Conservation (phyloP, 92 coral and sea anemone genomes). For the Bergia puertoricense region DNA sequence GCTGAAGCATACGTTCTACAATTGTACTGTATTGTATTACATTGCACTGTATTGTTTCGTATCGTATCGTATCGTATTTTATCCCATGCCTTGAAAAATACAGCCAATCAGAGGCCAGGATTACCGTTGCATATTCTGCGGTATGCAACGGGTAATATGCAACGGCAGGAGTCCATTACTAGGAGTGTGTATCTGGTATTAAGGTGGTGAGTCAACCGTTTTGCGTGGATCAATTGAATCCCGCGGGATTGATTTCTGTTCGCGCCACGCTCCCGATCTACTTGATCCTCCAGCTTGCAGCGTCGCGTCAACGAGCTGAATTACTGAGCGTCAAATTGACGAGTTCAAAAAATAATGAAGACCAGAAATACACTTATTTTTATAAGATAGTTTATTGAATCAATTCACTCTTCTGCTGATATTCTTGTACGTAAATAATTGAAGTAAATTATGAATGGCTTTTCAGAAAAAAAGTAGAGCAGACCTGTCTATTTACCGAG, state of each 20-base stretch:
- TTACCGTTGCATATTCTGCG: too few relatives aligned
- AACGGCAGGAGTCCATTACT: too few relatives aligned
- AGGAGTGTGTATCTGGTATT: too few relatives aligned
- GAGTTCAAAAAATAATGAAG: background rate
- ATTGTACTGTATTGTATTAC: too few relatives aligned
- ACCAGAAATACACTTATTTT: background rate
- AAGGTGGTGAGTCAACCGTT: background rate
- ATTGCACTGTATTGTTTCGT: too few relatives aligned
- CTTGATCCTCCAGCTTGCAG: constrained; percentile 17
- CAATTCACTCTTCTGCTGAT: constrained; percentile 18
- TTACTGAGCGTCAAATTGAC: constrained; percentile 11
- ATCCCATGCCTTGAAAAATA: too few relatives aligned
- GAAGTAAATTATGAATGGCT: constrained; percentile 20
- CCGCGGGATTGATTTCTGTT: constrained; percentile 29
- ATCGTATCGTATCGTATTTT: too few relatives aligned
- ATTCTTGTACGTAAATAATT: constrained; percentile 24
- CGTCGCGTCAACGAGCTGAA: constrained; percentile 28
- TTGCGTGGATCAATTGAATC: constrained; percentile 20
- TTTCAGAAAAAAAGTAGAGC: constrained; percentile 10
- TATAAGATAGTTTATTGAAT: constrained; percentile 6
- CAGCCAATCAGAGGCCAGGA: too few relatives aligned
- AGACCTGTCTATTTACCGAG: constrained; percentile 18
- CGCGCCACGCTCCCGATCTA: constrained; percentile 33
- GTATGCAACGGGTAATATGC: too few relatives aligned
- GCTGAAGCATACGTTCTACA: too few relatives aligned